phyloP scores from a whole-genome alignment of 1,140 invertebrate species.

The Drosophila mauritiana region DNA sequence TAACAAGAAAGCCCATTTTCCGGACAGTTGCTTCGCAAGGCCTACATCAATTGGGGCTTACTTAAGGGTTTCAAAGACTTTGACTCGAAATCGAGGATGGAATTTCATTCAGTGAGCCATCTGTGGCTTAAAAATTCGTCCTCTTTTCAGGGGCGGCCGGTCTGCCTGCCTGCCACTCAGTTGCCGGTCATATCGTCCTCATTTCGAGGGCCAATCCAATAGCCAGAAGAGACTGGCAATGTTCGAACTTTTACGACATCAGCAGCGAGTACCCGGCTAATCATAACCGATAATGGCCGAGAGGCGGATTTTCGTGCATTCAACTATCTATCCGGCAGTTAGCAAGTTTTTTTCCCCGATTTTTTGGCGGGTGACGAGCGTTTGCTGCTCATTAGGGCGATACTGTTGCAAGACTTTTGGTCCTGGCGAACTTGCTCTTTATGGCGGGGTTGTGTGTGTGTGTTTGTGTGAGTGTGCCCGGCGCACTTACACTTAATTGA shows the following conservation, averaged over 20 bases:
- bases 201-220: constrained; percentile 39
- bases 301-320: constrained; percentile 12
- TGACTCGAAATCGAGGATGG: not conserved
- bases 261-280: constrained; percentile 29
- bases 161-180: constrained; percentile 13
- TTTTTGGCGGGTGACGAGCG: constrained; percentile 31
- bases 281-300: constrained; percentile 49
- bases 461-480: constrained; percentile 17
- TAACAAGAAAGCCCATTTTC: not conserved
- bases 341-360: constrained; percentile 24
- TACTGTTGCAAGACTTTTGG: constrained; percentile 39
- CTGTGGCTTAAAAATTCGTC: not conserved
- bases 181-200: constrained; percentile 18
- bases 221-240: constrained; percentile 20
- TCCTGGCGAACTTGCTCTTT: constrained; percentile 4
- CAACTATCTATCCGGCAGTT: constrained; percentile 41
- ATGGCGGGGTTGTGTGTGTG: constrained; percentile 14
- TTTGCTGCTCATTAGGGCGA: constrained; percentile 47
- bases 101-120: not conserved
- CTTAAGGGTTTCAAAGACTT: not conserved
- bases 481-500: constrained; percentile 81
- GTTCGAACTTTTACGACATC: constrained; percentile 43
- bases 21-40: not conserved
- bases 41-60: not conserved
- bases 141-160: not conserved